These are phyloP conservation scores for Drosophila nigromelanica DNA, from an alignment of 1,140 invertebrate genomes.

Conservation along the genomic window DNA sequence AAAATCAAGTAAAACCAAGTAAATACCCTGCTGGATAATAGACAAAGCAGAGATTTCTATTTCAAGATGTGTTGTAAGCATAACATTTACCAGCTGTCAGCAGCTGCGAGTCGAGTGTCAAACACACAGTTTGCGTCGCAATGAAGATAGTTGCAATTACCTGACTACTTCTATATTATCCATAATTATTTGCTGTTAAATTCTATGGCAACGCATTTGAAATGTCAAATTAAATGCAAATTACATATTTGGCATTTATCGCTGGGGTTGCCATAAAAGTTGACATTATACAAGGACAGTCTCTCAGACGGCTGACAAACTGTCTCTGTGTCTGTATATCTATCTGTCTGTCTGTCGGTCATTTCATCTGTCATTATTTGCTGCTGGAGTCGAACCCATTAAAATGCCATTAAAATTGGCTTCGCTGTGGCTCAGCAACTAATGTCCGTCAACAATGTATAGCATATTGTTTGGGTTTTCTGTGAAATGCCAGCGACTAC, in stretches of 20 bases:
- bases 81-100: background rate
- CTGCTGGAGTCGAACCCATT: conserved; percentile 50
- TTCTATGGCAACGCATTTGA: conserved; percentile 36
- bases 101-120: background rate
- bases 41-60: background rate
- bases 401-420: conserved; percentile 77
- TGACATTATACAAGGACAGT: background rate
- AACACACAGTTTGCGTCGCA: background rate
- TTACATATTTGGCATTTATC: conserved; percentile 72
- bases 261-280: conserved; percentile 16
- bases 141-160: conserved; percentile 2
- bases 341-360: background rate
- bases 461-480: conserved; percentile 8
- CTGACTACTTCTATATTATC: background rate
- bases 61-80: background rate
- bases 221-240: conserved; percentile 78
- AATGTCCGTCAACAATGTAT: conserved; percentile 50
- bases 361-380: conserved; percentile 19
- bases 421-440: conserved; percentile 39
- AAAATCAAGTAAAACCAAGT: background rate
- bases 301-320: background rate
- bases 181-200: conserved; percentile 38
- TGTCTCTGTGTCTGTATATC: background rate
- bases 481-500: conserved; percentile 12
- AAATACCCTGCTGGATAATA: background rate